Conservation (phyloP, 2,797 vertebrate genomes). For the Varecia variegata region DNA sequence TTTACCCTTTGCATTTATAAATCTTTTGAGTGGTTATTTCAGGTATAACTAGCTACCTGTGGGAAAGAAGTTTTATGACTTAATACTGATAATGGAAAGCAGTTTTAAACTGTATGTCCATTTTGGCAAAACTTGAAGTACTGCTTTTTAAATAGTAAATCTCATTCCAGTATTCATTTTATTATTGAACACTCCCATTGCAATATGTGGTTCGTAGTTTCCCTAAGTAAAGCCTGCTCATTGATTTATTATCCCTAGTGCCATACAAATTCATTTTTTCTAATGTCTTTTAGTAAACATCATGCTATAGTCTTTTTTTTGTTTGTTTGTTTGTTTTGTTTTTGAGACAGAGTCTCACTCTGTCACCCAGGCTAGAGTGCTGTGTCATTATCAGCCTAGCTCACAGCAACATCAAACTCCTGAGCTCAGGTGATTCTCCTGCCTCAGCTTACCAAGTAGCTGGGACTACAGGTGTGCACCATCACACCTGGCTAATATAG, state of each 20-base stretch:
- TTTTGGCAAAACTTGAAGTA: not conserved
- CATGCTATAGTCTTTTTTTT: not conserved
- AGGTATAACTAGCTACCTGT: not conserved
- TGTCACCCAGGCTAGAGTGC: too few species aligned
- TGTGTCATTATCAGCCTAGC: too few species aligned
- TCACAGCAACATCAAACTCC: too few species aligned
- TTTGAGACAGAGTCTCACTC: too few species aligned
- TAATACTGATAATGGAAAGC: not conserved
- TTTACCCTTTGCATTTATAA: not conserved
- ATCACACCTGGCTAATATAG: not conserved
- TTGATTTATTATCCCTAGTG: not conserved
- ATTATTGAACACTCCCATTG: not conserved
- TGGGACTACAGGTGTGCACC: too few species aligned
- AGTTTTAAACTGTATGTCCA: conserved; percentile 12
- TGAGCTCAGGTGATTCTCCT: too few species aligned
- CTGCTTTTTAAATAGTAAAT: conserved; percentile 45
- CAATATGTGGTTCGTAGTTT: not conserved
- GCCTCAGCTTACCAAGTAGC: too few species aligned
- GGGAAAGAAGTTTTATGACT: not conserved
- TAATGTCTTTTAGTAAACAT: not conserved
- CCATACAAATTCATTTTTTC: not conserved
- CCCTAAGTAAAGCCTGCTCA: not conserved
- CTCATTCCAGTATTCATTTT: conserved; percentile 38
- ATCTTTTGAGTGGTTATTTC: not conserved
- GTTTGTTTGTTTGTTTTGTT: not conserved